A percentile compares a stretch with the other conserved stretches of the same genome.
Conservation (phyloP, 2,797 vertebrate genomes). For the Brachyrhaphis roseni region DNA sequence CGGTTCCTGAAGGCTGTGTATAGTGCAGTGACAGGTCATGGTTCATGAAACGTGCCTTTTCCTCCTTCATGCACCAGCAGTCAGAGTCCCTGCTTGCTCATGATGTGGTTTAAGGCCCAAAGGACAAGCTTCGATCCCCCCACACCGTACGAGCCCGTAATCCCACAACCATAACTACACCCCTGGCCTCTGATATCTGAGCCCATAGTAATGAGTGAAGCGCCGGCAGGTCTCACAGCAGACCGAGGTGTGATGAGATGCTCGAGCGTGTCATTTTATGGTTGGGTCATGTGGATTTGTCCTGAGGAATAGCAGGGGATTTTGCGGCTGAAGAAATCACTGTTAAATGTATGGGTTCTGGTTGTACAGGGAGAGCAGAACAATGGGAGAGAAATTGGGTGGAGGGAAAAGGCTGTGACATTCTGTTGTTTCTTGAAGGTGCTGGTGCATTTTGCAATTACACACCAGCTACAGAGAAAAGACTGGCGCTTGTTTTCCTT, state of each 20-base stretch:
- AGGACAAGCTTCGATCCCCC: slow-evolving; percentile 49
- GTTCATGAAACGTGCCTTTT: slow-evolving; percentile 72
- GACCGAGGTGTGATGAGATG: slow-evolving; percentile 32
- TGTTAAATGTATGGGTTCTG: slow-evolving; percentile 25
- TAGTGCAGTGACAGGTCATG: slow-evolving; percentile 43
- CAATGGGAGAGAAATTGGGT: slow-evolving; percentile 8
- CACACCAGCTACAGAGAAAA: slow-evolving; percentile 4
- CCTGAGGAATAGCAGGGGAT: slow-evolving; percentile 36
- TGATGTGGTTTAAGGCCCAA: slow-evolving; percentile 61
- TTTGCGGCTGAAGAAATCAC: slow-evolving; percentile 38
- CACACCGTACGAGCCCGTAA: slow-evolving; percentile 16
- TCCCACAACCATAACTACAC: slow-evolving; percentile 25
- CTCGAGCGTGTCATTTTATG: slow-evolving; percentile 43
- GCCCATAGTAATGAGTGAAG: slow-evolving; percentile 44
- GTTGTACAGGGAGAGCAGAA: slow-evolving; percentile 23
- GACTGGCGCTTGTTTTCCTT: slow-evolving; percentile 13
- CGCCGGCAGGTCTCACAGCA: slow-evolving; percentile 23
- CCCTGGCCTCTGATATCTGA: slow-evolving; percentile 29
- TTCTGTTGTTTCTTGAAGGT: slow-evolving; percentile 22
- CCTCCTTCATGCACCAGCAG: slow-evolving; percentile 68
- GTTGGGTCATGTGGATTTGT: slow-evolving; percentile 41
- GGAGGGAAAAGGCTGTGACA: slow-evolving; percentile 5
- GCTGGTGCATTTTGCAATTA: slow-evolving; percentile 27
- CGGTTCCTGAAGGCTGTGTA: slow-evolving; percentile 54
- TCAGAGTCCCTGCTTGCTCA: slow-evolving; percentile 58